Percentiles rank a stretch among this genome's conserved stretches.
phyloP scores from a whole-genome alignment of 2,888 invertebrate species.

The Colostygia pectinataria region DNA sequence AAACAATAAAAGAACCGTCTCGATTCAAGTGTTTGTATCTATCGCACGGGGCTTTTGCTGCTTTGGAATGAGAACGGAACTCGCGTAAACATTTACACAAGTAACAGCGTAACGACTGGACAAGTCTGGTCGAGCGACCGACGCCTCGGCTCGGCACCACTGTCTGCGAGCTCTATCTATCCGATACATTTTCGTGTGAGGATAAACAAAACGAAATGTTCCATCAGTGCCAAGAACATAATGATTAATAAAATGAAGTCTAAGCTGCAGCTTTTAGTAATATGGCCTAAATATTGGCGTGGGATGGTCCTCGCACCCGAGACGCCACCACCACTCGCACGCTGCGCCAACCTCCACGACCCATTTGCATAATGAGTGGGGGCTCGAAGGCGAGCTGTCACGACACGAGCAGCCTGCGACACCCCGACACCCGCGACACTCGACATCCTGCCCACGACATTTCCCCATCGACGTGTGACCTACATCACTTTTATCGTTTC shows the following conservation, averaged over 20 bases:
- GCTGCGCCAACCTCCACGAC: conserved; percentile 43
- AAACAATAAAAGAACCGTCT: conserved; percentile 30
- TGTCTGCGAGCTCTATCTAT: no score
- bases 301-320: conserved; percentile 9
- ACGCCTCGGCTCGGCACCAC: no score
- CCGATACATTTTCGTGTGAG: no score
- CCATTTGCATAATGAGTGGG: conserved; percentile 68
- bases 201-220: no score
- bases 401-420: conserved; percentile 1
- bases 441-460: conserved; percentile 27
- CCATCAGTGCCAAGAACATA: no score
- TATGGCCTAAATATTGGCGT: no score
- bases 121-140: conserved; percentile 23
- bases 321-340: not conserved
- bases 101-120: conserved; percentile 32
- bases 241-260: no score
- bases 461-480: conserved; percentile 51
- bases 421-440: conserved; percentile 7
- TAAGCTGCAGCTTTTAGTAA: no score
- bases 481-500: conserved; percentile 52
- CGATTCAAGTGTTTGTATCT: conserved; percentile 29
- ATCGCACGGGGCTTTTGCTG: conserved; percentile 24
- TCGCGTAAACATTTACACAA: conserved; percentile 49
- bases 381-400: conserved; percentile 5
- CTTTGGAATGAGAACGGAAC: conserved; percentile 36